These are phyloP conservation scores for Drosophila burlai DNA, from an alignment of 1,140 invertebrate genomes.

Conservation along the genomic window DNA sequence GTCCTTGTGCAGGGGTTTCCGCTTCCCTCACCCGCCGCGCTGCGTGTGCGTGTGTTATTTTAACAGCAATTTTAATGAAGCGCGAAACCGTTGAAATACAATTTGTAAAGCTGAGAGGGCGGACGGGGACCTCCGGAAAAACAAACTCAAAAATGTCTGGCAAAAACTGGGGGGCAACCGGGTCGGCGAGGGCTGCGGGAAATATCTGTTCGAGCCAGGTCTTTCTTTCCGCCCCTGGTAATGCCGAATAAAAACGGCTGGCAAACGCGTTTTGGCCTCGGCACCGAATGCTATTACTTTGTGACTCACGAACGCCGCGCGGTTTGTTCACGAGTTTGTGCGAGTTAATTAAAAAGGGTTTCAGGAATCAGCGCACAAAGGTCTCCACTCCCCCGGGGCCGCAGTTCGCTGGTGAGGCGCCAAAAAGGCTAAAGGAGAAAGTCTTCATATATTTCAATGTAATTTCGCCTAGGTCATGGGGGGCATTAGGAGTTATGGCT, in stretches of 20 bases:
- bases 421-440: constrained; percentile 14
- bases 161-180: constrained; percentile 16
- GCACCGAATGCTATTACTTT: constrained; percentile 37
- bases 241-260: constrained; percentile 61
- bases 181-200: neutral
- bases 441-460: constrained; percentile 53
- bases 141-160: constrained; percentile 26
- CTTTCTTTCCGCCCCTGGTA: constrained; percentile 36
- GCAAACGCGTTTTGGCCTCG: constrained; percentile 50
- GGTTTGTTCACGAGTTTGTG: constrained; percentile 71
- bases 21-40: constrained; percentile 12
- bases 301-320: constrained; percentile 31
- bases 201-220: constrained; percentile 38
- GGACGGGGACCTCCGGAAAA: constrained; percentile 9
- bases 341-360: constrained; percentile 81
- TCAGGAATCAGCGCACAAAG: constrained; percentile 40
- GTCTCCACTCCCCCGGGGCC: neutral
- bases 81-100: constrained; percentile 81
- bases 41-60: constrained; percentile 75
- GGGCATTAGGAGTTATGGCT: constrained; percentile 47
- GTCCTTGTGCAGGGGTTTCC: constrained; percentile 65
- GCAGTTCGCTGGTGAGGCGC: neutral
- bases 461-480: constrained; percentile 38
- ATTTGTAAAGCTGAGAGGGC: constrained; percentile 68
- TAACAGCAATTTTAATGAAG: constrained; percentile 84